Conservation (phyloP, 2,797 vertebrate species). For the Steatocranus sp. region DNA sequence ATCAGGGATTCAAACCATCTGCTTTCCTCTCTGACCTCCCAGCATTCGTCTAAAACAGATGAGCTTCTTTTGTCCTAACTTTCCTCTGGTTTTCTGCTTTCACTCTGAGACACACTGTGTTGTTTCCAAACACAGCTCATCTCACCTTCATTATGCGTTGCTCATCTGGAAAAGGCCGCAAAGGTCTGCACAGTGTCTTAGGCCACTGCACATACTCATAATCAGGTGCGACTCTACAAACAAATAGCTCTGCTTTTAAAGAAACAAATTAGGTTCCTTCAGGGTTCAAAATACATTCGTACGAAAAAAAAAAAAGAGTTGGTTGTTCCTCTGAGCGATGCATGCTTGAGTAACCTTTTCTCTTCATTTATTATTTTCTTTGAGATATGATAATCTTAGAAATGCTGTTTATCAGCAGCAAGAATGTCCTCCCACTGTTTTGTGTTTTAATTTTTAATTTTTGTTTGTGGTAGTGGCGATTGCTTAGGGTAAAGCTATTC, state of each 20-base stretch:
- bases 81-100: constrained; percentile 14
- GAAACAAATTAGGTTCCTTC: constrained; percentile 18
- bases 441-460: not conserved
- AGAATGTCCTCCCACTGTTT: not conserved
- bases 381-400: not conserved
- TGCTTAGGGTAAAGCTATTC: not conserved
- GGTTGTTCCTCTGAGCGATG: constrained; percentile 10
- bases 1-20: not conserved
- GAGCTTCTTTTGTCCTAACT: constrained; percentile 2
- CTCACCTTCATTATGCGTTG: constrained; percentile 3
- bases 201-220: not conserved
- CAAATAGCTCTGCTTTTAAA: constrained; percentile 29
- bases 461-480: fast-evolving
- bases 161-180: constrained; percentile 17
- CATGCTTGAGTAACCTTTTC: constrained; percentile 5
- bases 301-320: not conserved
- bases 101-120: constrained; percentile 10
- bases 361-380: not conserved
- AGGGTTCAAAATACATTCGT: not conserved
- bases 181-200: not conserved
- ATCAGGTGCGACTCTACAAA: not conserved
- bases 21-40: not conserved
- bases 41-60: not conserved
- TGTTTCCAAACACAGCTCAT: not conserved
- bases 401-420: constrained; percentile 9